phyloP scores from a whole-genome alignment of 2,113 vertebrate species.

The Serinus canaria region DNA sequence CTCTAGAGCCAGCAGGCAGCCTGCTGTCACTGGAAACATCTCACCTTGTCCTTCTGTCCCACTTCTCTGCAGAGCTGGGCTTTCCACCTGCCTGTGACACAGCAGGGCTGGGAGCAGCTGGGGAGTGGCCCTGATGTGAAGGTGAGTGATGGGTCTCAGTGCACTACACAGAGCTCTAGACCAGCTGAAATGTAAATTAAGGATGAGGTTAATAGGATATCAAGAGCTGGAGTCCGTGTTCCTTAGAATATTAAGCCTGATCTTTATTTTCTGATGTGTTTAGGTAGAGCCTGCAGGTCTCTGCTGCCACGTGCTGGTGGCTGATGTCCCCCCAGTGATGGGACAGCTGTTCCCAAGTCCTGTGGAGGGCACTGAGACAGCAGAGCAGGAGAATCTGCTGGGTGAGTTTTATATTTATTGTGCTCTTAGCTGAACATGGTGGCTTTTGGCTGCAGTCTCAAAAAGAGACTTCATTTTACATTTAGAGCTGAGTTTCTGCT shows the following conservation, averaged over 20 bases:
- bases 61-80: not conserved
- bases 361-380: not conserved
- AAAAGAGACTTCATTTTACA: not conserved
- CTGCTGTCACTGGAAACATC: fast-evolving
- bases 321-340: fast-evolving
- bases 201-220: fast-evolving
- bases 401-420: not conserved
- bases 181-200: not conserved
- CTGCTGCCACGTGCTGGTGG: not conserved
- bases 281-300: not conserved
- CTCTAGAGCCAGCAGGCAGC: fast-evolving
- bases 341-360: not conserved
- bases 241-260: not conserved
- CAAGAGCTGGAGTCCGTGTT: fast-evolving
- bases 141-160: not conserved
- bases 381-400: not conserved
- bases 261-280: fast-evolving
- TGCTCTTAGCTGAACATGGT: fast-evolving
- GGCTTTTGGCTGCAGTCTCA: not conserved
- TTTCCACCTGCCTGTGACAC: not conserved
- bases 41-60: not conserved
- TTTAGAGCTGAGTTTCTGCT: not conserved
- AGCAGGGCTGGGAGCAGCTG: fast-evolving
- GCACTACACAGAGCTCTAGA: fast-evolving
- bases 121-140: not conserved